phyloP scores from a whole-genome alignment of 2,888 invertebrate genomes.

The Reticulitermes lucifugus region DNA sequence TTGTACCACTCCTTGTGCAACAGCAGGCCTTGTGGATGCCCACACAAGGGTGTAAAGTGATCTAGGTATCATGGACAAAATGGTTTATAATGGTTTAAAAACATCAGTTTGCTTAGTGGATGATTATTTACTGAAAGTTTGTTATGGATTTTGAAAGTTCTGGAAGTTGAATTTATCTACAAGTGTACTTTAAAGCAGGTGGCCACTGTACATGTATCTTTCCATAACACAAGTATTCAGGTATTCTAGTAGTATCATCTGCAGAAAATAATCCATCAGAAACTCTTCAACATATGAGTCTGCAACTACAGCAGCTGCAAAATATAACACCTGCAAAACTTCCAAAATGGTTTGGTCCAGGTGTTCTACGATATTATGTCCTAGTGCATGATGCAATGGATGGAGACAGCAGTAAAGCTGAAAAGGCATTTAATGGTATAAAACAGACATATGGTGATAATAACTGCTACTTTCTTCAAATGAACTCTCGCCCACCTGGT shows the following conservation, averaged over 20 bases:
- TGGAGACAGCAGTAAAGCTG: slow-evolving; percentile 72
- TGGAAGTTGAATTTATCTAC: too few species aligned
- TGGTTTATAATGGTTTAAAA: too few species aligned
- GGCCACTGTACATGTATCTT: slow-evolving; percentile 56
- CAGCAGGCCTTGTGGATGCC: too few species aligned
- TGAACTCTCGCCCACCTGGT: slow-evolving; percentile 82
- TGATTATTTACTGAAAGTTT: too few species aligned
- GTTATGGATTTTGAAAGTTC: too few species aligned
- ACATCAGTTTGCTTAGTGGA: too few species aligned
- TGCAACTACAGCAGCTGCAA: slow-evolving; percentile 83
- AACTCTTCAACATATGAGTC: slow-evolving; percentile 82
- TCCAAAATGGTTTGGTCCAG: slow-evolving; percentile 72
- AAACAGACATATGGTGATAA: slow-evolving; percentile 88
- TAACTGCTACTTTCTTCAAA: slow-evolving; percentile 89
- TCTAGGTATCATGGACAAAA: too few species aligned
- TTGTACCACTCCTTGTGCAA: too few species aligned
- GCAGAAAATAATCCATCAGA: slow-evolving; percentile 76
- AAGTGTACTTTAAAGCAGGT: too few species aligned
- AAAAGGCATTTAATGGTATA: slow-evolving; percentile 83
- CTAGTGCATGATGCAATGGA: slow-evolving; percentile 80
- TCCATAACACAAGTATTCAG: slow-evolving; percentile 55
- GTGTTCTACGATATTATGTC: slow-evolving; percentile 89
- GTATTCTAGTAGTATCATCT: slow-evolving; percentile 69
- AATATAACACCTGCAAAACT: slow-evolving; percentile 80
- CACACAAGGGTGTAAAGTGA: too few species aligned